Conservation (phyloP, 2,888 invertebrate species). For the Acleris laterana region DNA sequence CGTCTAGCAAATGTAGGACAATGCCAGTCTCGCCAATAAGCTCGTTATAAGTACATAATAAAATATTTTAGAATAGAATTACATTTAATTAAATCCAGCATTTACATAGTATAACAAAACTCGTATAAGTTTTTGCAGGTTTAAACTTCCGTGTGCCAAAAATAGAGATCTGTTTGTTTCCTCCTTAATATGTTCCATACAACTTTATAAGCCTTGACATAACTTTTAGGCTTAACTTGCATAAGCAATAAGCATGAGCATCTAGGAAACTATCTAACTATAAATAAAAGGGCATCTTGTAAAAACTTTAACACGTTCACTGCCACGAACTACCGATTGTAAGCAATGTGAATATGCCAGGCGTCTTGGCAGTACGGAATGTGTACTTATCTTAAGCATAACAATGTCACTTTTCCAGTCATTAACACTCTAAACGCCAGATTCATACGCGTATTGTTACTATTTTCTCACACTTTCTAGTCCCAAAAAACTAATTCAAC, state of each 20-base stretch:
- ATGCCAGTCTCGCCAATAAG: slow-evolving; percentile 54
- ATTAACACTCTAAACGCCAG: slow-evolving; percentile 18
- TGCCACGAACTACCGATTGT: not conserved
- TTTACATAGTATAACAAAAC: not conserved
- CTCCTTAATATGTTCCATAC: too few relatives aligned
- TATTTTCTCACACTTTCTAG: slow-evolving; percentile 36
- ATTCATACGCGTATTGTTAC: slow-evolving; percentile 28
- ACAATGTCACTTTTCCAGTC: slow-evolving; percentile 12
- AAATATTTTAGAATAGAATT: not conserved
- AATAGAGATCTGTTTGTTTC: slow-evolving; percentile 21
- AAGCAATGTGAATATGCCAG: too few relatives aligned
- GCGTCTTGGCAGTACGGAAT: too few relatives aligned
- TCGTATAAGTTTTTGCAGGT: not conserved
- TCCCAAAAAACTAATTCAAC: slow-evolving; percentile 33
- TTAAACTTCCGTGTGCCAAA: slow-evolving; percentile 30
- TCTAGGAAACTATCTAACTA: too few relatives aligned
- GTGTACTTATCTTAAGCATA: not conserved
- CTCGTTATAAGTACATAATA: slow-evolving; percentile 11
- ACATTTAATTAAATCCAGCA: too few relatives aligned
- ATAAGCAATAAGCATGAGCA: too few relatives aligned
- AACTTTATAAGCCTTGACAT: too few relatives aligned
- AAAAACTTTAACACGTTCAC: too few relatives aligned
- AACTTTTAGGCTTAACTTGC: too few relatives aligned
- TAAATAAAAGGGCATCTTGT: too few relatives aligned
- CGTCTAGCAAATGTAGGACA: slow-evolving; percentile 66